Base-by-base conservation (phyloP, 2,797 vertebrate species). In the Acanthurus lineatus region DNA sequence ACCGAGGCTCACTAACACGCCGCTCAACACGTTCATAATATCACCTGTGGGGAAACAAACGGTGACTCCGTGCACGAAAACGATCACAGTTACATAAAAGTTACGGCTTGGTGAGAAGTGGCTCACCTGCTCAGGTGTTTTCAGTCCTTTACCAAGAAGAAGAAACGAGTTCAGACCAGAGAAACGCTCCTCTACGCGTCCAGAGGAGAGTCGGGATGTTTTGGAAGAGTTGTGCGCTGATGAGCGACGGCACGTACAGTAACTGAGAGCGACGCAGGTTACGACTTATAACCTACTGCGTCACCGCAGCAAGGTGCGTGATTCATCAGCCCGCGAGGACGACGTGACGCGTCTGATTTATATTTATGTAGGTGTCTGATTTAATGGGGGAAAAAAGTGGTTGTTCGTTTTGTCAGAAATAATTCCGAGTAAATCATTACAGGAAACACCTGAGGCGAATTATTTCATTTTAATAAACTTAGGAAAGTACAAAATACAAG, bases 1-100 rank as follows among this genome's bases (percentile, higher is more conserved):
- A 74, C 89, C 75, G 64, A 96, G 47, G 0, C 92, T 93, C 9
- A 70, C 1, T 2, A 76, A 48, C 16, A 82, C 72, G 5, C 60
- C 54, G 0, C 65, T 61, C 53, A 44, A 28, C 44, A 62, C 47
- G 20, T 53, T 45, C 93, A 91, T 95, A 1, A 56, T 68, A 8
- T 14, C 17, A 67, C 64, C 90, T 94, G 69, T n/a, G 76, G 6
- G 80, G 22, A 68, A 0, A 60, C 10, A 85, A 71, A 62, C 16
- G 32, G 15, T 42, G 14, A 71, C 16, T 2, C 44, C 7, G 60
- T 10, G 15, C 12, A 69, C 35, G 49, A 53, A 58, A 67, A 28
- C 10, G 14, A 42, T 17, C 22, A 65, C n/a, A 61, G 10, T 3
- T 2, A 44, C 14, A 65, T 5, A 12, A 1, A 35, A 7, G 25